Conservation (phyloP, 2,888 invertebrate species). For the Piscicola geometra region DNA sequence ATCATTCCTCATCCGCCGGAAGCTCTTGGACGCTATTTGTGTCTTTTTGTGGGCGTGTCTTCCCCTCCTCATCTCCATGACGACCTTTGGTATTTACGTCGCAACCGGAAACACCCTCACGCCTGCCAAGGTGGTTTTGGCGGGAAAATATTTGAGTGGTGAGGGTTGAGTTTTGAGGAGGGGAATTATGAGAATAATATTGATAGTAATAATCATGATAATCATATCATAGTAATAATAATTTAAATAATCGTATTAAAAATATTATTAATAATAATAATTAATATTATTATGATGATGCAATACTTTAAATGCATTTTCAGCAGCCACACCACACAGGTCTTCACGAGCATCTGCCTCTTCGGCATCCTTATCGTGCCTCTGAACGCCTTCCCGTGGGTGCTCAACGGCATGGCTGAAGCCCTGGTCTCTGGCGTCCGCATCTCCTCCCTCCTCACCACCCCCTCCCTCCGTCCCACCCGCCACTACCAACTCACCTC, state of each 20-base stretch:
- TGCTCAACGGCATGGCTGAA: slow-evolving; percentile 88
- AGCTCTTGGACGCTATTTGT: slow-evolving; percentile 93
- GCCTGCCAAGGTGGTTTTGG: slow-evolving; percentile 69
- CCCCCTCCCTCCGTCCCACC: slow-evolving; percentile 59
- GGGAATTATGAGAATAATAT: too few species aligned
- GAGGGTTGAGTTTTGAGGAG: too few species aligned
- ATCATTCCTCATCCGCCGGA: slow-evolving; percentile 73
- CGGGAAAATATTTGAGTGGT: too few species aligned
- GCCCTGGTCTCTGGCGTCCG: slow-evolving; percentile 89
- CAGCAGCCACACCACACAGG: slow-evolving; percentile 51
- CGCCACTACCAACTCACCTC: slow-evolving; percentile 60
- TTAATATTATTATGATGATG: too few species aligned
- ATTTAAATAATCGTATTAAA: too few species aligned
- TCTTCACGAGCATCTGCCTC: slow-evolving; percentile 88
- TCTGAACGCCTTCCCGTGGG: slow-evolving; percentile 96
- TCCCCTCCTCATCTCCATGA: slow-evolving; percentile 67
- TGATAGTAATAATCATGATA: too few species aligned
- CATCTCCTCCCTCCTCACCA: slow-evolving; percentile 67
- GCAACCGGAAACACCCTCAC: slow-evolving; percentile 68
- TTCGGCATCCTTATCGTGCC: slow-evolving; percentile 93
- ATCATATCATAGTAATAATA: too few species aligned
- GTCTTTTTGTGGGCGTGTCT: slow-evolving; percentile 98
- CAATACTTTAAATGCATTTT: not conserved
- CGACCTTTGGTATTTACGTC: slow-evolving; percentile 58
- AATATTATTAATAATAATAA: too few species aligned